Percentiles rank a stretch among this genome's conserved stretches.
Evolutionary conservation across 2,888 invertebrate species (phyloP).

Genomic region (Polydrusus tereticollis): DNA sequence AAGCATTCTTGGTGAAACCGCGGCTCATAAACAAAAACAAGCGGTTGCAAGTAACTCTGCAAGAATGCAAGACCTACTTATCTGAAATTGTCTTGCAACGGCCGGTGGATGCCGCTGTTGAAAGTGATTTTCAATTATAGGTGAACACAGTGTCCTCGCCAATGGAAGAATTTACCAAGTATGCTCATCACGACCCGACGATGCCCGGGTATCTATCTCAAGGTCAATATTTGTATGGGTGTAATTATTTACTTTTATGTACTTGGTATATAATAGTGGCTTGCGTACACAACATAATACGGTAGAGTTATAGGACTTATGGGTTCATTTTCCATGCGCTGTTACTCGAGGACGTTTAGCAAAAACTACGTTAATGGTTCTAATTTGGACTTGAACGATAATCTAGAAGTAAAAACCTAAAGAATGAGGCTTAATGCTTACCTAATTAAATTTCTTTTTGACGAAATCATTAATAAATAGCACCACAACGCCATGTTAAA

Average conservation of each 20-base stretch:
- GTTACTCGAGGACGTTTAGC: too few species aligned
- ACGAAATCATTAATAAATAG: too few species aligned
- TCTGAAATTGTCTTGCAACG: conserved; percentile 48
- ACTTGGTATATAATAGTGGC: neutral
- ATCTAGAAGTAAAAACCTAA: too few species aligned
- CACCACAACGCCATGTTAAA: too few species aligned
- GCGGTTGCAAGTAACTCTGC: conserved; percentile 44
- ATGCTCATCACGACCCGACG: conserved; percentile 44
- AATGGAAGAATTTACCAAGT: conserved; percentile 38
- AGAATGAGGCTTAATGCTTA: too few species aligned
- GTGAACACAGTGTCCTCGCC: conserved; percentile 43
- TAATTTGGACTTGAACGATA: too few species aligned
- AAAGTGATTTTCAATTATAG: conserved; percentile 47
- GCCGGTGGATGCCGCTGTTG: conserved; percentile 38
- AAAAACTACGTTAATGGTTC: too few species aligned
- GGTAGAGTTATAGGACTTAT: too few species aligned
- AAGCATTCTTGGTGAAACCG: conserved; percentile 40
- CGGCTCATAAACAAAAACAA: conserved; percentile 43
- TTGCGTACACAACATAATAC: too few species aligned
- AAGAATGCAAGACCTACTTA: conserved; percentile 52
- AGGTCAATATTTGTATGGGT: conserved; percentile 42
- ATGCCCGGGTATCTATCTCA: conserved; percentile 42
- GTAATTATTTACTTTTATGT: conserved; percentile 36
- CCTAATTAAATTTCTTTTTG: too few species aligned
- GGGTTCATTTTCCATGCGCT: too few species aligned